Evolutionary conservation across 2,888 invertebrate genomes (phyloP).

Genomic region (Dysmachus trigonus): DNA sequence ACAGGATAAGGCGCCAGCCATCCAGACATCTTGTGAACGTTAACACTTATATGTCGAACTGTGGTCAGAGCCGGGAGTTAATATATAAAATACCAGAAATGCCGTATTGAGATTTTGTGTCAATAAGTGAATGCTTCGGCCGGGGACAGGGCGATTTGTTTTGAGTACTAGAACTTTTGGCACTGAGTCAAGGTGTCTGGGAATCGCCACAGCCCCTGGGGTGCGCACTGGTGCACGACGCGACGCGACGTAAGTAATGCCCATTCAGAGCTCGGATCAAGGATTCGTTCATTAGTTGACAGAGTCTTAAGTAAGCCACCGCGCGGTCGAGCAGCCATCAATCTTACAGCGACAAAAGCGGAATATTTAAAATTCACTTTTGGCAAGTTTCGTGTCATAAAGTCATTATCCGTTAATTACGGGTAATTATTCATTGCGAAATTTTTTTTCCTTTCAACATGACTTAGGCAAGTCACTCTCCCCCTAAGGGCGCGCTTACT

Average conservation of each 20-base stretch:
- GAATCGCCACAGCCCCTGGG: background rate
- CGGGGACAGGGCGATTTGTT: background rate
- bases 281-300: background rate
- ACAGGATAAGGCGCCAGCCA: constrained; percentile 23
- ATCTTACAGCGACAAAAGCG: background rate
- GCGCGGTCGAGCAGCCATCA: background rate
- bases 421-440: constrained; percentile 47
- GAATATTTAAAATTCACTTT: constrained; percentile 44
- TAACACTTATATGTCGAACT: background rate
- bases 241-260: background rate
- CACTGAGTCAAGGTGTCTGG: background rate
- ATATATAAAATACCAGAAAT: constrained; percentile 6
- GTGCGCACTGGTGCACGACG: background rate
- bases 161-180: background rate
- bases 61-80: background rate
- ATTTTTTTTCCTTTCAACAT: constrained; percentile 27
- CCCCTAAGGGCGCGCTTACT: background rate
- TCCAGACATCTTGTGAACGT: constrained; percentile 11
- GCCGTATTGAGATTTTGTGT: constrained; percentile 12
- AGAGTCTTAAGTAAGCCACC: background rate
- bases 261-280: background rate
- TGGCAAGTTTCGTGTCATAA: constrained; percentile 45
- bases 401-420: constrained; percentile 48
- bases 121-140: constrained; percentile 10
- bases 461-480: constrained; percentile 6